Percentiles rank a stretch among this genome's conserved stretches.
Evolutionary conservation across 2,113 vertebrate genomes (phyloP).

Genomic region (Alosa alosa): DNA sequence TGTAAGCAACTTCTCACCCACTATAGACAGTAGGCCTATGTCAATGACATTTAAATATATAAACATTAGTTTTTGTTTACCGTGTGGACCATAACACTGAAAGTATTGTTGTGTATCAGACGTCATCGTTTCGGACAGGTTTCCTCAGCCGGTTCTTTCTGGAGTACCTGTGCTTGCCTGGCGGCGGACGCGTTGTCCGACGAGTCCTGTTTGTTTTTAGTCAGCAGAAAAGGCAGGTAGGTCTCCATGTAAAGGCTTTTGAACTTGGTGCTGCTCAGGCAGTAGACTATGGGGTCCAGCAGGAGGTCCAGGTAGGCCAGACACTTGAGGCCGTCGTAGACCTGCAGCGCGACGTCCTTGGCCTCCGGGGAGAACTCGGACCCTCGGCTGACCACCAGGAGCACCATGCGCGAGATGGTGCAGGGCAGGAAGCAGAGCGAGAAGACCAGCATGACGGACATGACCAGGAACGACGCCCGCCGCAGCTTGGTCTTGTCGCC

Average conservation of each 20-base stretch:
- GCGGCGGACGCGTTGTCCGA: background rate
- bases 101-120: background rate
- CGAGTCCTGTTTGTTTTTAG: background rate
- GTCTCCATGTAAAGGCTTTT: slow-evolving; percentile 64
- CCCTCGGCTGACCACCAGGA: slow-evolving; percentile 48
- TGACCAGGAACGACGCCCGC: slow-evolving; percentile 65
- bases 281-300: slow-evolving; percentile 75
- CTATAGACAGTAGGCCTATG: background rate
- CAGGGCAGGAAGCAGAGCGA: slow-evolving; percentile 71
- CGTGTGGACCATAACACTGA: slow-evolving; percentile 3
- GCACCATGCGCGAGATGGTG: slow-evolving; percentile 65
- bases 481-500: slow-evolving; percentile 66
- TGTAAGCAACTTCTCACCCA: background rate
- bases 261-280: slow-evolving; percentile 76
- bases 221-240: slow-evolving; percentile 60
- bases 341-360: slow-evolving; percentile 51
- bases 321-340: slow-evolving; percentile 70
- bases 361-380: fast-evolving
- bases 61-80: background rate
- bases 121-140: background rate
- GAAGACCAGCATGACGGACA: slow-evolving; percentile 67
- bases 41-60: background rate
- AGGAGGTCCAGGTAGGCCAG: slow-evolving; percentile 77
- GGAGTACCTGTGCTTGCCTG: background rate
- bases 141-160: background rate